Percentiles rank a stretch among this genome's conserved stretches.
Conservation (phyloP, 1,140 invertebrate species). For the Orussus abietinus region DNA sequence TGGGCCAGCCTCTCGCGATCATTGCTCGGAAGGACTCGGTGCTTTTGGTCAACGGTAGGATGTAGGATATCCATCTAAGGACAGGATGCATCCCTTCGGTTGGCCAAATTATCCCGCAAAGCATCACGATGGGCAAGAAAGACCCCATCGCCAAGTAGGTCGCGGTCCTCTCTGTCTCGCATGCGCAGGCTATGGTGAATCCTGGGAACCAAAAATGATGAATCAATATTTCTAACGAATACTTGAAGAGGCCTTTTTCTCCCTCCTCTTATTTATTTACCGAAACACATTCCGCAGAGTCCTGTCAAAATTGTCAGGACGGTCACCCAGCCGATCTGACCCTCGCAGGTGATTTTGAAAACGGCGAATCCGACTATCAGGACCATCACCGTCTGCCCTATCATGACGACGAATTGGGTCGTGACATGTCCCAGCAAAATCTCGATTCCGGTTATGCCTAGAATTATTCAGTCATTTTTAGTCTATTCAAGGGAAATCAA, state of each 20-base stretch:
- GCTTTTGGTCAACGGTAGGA: slow-evolving; percentile 86
- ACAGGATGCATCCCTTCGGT: slow-evolving; percentile 78
- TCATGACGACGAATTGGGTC: slow-evolving; percentile 85
- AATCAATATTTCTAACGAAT: slow-evolving; percentile 11
- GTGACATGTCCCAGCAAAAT: slow-evolving; percentile 79
- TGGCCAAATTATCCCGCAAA: slow-evolving; percentile 86
- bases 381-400: slow-evolving; percentile 78
- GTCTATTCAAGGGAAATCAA: neutral
- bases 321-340: slow-evolving; percentile 72
- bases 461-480: too few species aligned
- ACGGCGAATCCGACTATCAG: slow-evolving; percentile 78
- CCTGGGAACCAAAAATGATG: slow-evolving; percentile 56
- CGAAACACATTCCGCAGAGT: slow-evolving; percentile 91
- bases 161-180: slow-evolving; percentile 86
- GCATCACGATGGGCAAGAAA: slow-evolving; percentile 87
- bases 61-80: slow-evolving; percentile 72
- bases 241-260: slow-evolving; percentile 2
- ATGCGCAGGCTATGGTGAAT: slow-evolving; percentile 82
- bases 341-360: slow-evolving; percentile 77
- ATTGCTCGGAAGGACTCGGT: slow-evolving; percentile 88
- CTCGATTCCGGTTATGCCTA: slow-evolving; percentile 57
- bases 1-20: slow-evolving; percentile 81
- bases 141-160: slow-evolving; percentile 90
- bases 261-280: slow-evolving; percentile 47
- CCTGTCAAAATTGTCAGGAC: slow-evolving; percentile 77